These are phyloP conservation scores for Stichodactyla helianthus DNA, from an alignment of 64 coral and sea anemone genomes.

Conservation along the genomic window DNA sequence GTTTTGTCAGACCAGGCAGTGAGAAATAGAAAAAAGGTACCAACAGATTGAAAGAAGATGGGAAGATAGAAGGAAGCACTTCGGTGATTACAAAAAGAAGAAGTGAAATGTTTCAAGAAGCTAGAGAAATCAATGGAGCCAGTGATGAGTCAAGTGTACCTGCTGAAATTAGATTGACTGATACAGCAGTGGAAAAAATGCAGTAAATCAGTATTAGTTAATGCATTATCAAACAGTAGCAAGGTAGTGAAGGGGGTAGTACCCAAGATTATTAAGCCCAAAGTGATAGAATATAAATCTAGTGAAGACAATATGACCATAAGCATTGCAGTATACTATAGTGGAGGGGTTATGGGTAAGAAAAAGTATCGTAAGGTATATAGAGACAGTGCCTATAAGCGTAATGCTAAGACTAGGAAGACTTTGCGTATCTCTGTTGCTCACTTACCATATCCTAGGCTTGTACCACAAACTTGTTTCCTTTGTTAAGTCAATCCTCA, in stretches of 20 bases:
- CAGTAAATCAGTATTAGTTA: not conserved
- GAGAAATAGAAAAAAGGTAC: too few relatives aligned
- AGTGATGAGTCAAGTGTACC: not conserved
- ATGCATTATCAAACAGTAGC: not conserved
- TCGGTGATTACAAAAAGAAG: conserved; percentile 20
- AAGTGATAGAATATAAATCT: conserved; percentile 6
- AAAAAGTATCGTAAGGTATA: conserved; percentile 46
- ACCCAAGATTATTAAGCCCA: not conserved
- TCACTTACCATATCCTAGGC: conserved; percentile 29
- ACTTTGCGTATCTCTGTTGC: conserved; percentile 30
- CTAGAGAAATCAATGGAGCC: conserved; percentile 12
- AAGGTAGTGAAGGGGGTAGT: conserved; percentile 1
- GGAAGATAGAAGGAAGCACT: not conserved
- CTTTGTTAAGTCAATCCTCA: conserved; percentile 28
- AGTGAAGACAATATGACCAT: conserved; percentile 34
- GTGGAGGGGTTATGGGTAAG: conserved; percentile 63
- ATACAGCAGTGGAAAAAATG: conserved; percentile 16
- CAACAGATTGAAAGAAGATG: not conserved
- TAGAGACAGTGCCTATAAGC: not conserved
- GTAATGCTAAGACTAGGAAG: not conserved
- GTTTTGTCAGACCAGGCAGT: too few relatives aligned
- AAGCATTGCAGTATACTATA: conserved; percentile 54
- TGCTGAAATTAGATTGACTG: not conserved
- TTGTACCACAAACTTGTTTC: conserved; percentile 29
- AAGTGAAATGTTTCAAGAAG: conserved; percentile 10